phyloP scores from a whole-genome alignment of 2,888 invertebrate genomes.

The Macrophya annulata region DNA sequence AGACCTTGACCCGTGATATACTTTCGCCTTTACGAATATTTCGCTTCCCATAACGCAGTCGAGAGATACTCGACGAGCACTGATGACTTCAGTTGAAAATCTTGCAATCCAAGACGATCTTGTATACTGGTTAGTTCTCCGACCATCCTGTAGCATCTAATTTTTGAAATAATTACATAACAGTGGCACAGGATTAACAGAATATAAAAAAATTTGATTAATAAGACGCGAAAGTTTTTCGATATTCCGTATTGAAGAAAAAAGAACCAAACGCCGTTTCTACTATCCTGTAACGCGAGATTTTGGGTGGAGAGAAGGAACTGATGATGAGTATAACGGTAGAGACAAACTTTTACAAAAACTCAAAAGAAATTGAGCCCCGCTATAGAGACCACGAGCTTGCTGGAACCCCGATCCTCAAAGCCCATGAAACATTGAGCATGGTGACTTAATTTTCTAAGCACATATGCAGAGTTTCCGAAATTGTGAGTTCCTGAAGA shows the following conservation, averaged over 20 bases:
- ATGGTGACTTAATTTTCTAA: not conserved
- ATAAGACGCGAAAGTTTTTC: not conserved
- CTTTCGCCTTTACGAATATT: conserved; percentile 17
- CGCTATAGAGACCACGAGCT: not conserved
- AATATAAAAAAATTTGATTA: not conserved
- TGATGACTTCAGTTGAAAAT: conserved; percentile 3
- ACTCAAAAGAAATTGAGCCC: not conserved
- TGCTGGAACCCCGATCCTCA: not conserved
- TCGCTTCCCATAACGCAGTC: not conserved
- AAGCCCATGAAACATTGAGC: not conserved
- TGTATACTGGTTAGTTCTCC: not conserved
- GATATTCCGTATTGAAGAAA: not conserved
- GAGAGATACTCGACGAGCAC: conserved; percentile 20
- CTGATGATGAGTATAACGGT: not conserved
- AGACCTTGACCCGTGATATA: conserved; percentile 13
- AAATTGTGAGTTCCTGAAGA: not conserved
- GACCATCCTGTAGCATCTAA: not conserved
- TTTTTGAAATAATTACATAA: conserved; percentile 16
- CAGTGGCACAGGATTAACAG: not conserved
- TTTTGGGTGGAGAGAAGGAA: not conserved
- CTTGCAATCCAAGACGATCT: not conserved
- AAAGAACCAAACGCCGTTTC: not conserved
- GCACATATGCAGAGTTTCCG: not conserved
- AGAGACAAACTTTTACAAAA: not conserved
- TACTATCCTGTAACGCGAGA: not conserved